Base-by-base conservation (phyloP, 2,888 invertebrate genomes). In the Sinodicranocentrus sp. region DNA sequence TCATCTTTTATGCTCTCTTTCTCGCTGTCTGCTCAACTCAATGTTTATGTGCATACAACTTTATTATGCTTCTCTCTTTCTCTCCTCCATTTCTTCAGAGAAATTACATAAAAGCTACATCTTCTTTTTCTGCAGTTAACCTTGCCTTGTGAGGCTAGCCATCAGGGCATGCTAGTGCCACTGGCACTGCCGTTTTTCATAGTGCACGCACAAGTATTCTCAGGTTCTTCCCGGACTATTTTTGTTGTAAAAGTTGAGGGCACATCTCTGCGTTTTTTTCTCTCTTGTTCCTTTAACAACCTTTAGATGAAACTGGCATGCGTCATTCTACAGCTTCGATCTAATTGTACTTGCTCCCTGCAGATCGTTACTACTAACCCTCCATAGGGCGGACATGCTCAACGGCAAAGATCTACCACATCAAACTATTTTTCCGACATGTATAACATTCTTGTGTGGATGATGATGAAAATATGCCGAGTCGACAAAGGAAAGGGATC, bases 261-360 rank as follows among this genome's bases (percentile, higher is more conserved):
- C 19, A n/a, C n/a, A 48, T 33, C 33, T 33, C 48, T n/a, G 2
- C 3, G 10, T 48, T 15, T n/a, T n/a, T n/a, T 15, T 48, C 48
- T 48, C 48, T 57, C 21, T 8, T n/a, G n/a, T n/a, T n/a, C n/a
- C 15, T n/a, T 33, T 48, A 6, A 48, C n/a, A 10, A 48, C 48
- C 2, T 25, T 23, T 54, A 67, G 68, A 28, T n/a, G 52, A 70
- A 70, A 63, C 52, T 76, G 76, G 23, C 82, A 82, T 82, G 82
- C 82, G 82, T 76, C 70, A 76, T 61, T 54, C 59, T 65, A 17
- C 63, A 39, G 63, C 73, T 68, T 82, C 76, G 82, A 82, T 82
- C 61, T 39, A 57, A 75, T 23, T 23, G 2, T 15, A n/a, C n/a
- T n/a, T n/a, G n/a, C n/a, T n/a, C n/a, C n/a, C 13, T n/a, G 15